phyloP scores from a whole-genome alignment of 2,113 vertebrate genomes.

The Anguilla rostrata region DNA sequence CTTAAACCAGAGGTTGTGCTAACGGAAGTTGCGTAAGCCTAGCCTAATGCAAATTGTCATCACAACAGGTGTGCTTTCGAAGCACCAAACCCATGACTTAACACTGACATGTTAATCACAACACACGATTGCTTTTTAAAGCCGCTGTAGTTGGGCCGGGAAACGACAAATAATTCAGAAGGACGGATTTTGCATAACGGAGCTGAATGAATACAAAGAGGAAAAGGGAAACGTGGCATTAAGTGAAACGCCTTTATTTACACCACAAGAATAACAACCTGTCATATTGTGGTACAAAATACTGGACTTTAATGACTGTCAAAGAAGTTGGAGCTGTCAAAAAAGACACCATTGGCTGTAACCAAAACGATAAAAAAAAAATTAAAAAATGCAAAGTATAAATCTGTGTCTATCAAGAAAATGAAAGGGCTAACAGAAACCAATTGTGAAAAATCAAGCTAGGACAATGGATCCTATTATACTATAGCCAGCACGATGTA shows the following conservation, averaged over 20 bases:
- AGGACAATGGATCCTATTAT: conserved; percentile 20
- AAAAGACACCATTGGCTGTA: conserved; percentile 64
- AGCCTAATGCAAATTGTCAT: too few species aligned
- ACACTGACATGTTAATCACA: too few species aligned
- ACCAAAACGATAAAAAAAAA: conserved; percentile 43
- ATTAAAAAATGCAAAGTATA: conserved; percentile 37
- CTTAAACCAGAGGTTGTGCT: too few species aligned
- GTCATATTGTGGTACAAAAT: conserved; percentile 75
- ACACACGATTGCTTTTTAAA: too few species aligned
- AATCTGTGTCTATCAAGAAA: conserved; percentile 58
- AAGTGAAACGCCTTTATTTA: conserved; percentile 68
- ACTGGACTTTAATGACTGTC: conserved; percentile 75
- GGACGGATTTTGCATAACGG: neutral
- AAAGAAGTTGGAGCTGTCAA: conserved; percentile 61
- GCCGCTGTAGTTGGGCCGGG: too few species aligned
- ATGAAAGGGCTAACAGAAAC: conserved; percentile 28
- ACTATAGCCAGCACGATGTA: conserved; percentile 54
- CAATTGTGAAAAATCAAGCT: conserved; percentile 25
- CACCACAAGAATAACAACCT: conserved; percentile 81
- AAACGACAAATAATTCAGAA: too few species aligned
- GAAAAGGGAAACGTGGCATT: conserved; percentile 21
- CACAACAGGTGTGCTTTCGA: too few species aligned
- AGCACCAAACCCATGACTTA: too few species aligned
- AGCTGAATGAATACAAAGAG: conserved; percentile 16
- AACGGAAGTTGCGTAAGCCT: too few species aligned